Conservation (phyloP, 2,888 invertebrate species). For the Synanthedon formicaeformis region DNA sequence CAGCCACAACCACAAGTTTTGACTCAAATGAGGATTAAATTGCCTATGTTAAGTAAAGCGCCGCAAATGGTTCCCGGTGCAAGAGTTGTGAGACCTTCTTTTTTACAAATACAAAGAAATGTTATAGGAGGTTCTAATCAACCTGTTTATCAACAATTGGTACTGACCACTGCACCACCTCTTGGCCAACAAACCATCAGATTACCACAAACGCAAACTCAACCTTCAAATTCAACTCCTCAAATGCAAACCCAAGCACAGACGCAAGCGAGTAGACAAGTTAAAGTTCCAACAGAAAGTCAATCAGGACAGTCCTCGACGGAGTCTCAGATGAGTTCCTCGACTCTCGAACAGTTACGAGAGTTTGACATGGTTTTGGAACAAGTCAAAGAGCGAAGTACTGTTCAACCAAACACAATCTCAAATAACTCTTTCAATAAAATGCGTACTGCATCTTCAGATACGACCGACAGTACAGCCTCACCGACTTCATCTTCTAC, state of each 20-base stretch:
- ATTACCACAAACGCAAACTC: slow-evolving; percentile 34
- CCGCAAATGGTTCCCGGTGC: slow-evolving; percentile 70
- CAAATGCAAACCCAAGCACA: slow-evolving; percentile 17
- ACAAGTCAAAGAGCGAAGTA: slow-evolving; percentile 82
- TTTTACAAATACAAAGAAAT: slow-evolving; percentile 73
- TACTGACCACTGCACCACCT: slow-evolving; percentile 59
- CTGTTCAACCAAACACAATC: slow-evolving; percentile 62
- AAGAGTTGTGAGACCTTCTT: slow-evolving; percentile 66
- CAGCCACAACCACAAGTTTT: slow-evolving; percentile 44
- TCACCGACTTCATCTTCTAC: slow-evolving; percentile 26
- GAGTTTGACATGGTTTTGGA: slow-evolving; percentile 86
- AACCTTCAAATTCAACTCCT: slow-evolving; percentile 1
- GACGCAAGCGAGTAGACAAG: slow-evolving; percentile 28
- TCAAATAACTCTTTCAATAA: slow-evolving; percentile 28
- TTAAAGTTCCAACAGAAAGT: slow-evolving; percentile 38
- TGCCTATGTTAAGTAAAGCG: slow-evolving; percentile 63
- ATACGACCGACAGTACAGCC: slow-evolving; percentile 32
- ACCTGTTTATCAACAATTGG: slow-evolving; percentile 62
- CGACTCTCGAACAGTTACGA: slow-evolving; percentile 80
- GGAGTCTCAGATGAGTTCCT: slow-evolving; percentile 78
- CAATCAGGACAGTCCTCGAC: slow-evolving; percentile 47
- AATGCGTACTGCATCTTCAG: slow-evolving; percentile 28
- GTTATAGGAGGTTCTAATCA: slow-evolving; percentile 70
- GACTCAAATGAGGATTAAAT: slow-evolving; percentile 66
- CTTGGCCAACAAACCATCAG: slow-evolving; percentile 56